These are phyloP conservation scores for Montifringilla adamsi DNA, from an alignment of 2,113 vertebrate genomes.

Conservation along the genomic window DNA sequence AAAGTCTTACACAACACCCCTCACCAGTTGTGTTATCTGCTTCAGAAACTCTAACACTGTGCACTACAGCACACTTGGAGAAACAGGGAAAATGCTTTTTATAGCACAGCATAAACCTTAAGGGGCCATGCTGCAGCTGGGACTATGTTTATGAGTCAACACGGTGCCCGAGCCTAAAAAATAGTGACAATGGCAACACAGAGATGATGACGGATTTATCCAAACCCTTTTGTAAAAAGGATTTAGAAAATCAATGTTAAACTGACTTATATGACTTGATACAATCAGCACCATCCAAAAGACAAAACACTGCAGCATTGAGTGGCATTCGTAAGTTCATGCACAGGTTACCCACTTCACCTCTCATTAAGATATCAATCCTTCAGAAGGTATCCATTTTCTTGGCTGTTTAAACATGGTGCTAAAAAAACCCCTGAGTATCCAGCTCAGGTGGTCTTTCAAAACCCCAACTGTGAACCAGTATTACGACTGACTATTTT, in stretches of 20 bases:
- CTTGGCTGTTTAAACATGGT: background rate
- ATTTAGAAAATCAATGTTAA: background rate
- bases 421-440: background rate
- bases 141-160: background rate
- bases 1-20: background rate
- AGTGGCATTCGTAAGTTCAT: background rate
- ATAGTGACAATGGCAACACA: background rate
- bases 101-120: background rate
- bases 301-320: background rate
- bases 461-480: background rate
- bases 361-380: background rate
- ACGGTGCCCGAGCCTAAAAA: background rate
- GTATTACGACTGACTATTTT: background rate
- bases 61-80: background rate
- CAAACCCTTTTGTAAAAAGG: background rate
- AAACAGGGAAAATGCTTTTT: background rate
- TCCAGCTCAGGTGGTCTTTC: background rate
- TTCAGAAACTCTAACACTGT: background rate
- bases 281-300: background rate
- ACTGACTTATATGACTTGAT: background rate
- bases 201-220: background rate
- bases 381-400: background rate
- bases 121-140: background rate
- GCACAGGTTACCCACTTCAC: background rate
- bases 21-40: background rate